Conservation (phyloP, 2,113 vertebrate species). For the Pimephales promelas region DNA sequence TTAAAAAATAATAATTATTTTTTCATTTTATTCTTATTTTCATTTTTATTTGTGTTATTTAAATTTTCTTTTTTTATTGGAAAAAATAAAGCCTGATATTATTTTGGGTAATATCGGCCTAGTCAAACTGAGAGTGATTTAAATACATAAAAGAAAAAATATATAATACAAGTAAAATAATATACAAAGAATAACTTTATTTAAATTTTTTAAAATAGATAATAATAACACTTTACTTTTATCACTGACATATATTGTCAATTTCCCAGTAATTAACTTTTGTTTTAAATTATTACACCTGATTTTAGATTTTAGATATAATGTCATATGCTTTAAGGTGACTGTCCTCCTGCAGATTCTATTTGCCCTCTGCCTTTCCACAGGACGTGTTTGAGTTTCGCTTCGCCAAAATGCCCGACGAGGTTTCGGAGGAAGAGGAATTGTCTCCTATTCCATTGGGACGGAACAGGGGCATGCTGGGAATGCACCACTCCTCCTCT, state of each 20-base stretch:
- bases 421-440: conserved; percentile 77
- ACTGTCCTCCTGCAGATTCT: not conserved
- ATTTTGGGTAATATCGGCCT: not conserved
- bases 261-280: too few relatives aligned
- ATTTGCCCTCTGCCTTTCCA: conserved; percentile 28
- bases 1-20: not conserved
- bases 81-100: not conserved
- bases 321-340: not conserved
- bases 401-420: conserved; percentile 95
- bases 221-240: too few relatives aligned
- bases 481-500: conserved; percentile 70
- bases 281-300: too few relatives aligned
- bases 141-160: too few relatives aligned
- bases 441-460: conserved; percentile 73
- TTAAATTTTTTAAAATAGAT: too few relatives aligned
- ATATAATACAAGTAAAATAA: too few relatives aligned
- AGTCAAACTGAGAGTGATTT: too few relatives aligned
- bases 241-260: too few relatives aligned
- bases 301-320: not conserved
- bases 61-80: not conserved
- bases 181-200: too few relatives aligned
- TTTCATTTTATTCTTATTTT: too few relatives aligned
- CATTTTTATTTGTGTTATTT: too few relatives aligned
- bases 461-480: conserved; percentile 58
- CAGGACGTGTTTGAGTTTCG: conserved; percentile 96